A percentile compares a stretch with the other conserved stretches of the same genome.
Evolutionary conservation across 2,797 vertebrate genomes (phyloP).

Genomic region (Danio tinwini): DNA sequence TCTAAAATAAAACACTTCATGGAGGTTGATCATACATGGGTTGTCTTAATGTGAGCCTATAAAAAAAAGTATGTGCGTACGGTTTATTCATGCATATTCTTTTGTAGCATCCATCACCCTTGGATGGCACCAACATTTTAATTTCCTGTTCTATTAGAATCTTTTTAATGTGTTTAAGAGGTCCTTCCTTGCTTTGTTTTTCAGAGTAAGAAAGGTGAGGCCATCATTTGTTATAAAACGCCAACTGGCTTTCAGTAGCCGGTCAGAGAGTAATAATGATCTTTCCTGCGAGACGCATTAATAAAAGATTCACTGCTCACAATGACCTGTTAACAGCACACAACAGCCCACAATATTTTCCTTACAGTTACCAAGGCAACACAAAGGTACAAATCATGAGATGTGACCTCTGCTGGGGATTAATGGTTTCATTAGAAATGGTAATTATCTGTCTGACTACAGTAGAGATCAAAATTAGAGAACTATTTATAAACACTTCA

Average conservation of each 20-base stretch:
- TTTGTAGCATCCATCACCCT: conserved; percentile 1
- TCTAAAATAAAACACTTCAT: conserved; percentile 52
- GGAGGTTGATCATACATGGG: conserved; percentile 59
- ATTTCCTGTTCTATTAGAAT: conserved; percentile 23
- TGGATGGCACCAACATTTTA: not conserved
- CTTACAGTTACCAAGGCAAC: conserved; percentile 24
- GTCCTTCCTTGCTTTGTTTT: not conserved
- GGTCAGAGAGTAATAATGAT: not conserved
- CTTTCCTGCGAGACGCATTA: not conserved
- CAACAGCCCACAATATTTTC: not conserved
- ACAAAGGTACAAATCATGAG: conserved; percentile 15
- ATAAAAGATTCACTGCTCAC: not conserved
- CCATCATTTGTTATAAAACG: not conserved
- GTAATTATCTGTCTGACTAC: not conserved
- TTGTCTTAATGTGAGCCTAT: conserved; percentile 27
- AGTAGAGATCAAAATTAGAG: too few relatives aligned
- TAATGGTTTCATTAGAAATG: conserved; percentile 11
- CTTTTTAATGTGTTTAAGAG: conserved; percentile 8
- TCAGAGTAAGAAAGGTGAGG: not conserved
- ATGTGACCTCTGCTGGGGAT: conserved; percentile 5
- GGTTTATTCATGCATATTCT: not conserved
- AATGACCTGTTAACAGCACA: conserved; percentile 7
- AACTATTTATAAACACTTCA: too few relatives aligned
- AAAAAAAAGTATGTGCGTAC: not conserved
- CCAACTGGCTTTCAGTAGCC: not conserved